phyloP scores from a whole-genome alignment of 2,888 invertebrate species.

The Celastrina argiolus region DNA sequence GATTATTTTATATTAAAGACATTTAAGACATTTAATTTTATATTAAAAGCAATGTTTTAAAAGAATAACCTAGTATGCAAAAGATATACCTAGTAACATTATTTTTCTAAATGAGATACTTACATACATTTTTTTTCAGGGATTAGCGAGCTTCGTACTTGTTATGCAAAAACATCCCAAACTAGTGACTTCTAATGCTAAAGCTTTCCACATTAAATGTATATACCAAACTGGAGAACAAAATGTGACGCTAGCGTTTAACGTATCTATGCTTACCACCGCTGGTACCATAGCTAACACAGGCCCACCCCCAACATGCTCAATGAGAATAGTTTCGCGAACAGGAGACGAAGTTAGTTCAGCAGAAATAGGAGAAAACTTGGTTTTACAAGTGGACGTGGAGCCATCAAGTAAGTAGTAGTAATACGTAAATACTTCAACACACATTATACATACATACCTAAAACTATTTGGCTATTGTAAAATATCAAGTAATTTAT shows the following conservation, averaged over 20 bases:
- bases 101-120: no score
- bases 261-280: conserved; percentile 96
- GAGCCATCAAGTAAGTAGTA: conserved; percentile 82
- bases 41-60: no score
- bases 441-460: no score
- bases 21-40: no score
- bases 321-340: conserved; percentile 93
- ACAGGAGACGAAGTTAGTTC: conserved; percentile 93
- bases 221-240: conserved; percentile 96
- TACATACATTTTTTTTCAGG: conserved; percentile 67
- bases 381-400: conserved; percentile 90
- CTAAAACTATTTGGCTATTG: no score
- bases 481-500: no score
- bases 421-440: no score
- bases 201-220: conserved; percentile 97
- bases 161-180: conserved; percentile 98
- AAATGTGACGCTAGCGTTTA: conserved; percentile 94
- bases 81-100: no score
- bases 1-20: no score
- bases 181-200: conserved; percentile 94
- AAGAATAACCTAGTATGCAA: no score
- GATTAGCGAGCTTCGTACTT: conserved; percentile 93
- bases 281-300: conserved; percentile 97
- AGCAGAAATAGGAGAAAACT: conserved; percentile 94
- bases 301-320: conserved; percentile 94